A percentile compares a stretch with the other conserved stretches of the same genome.
phyloP scores from a whole-genome alignment of 2,113 vertebrate genomes.

The Thunnus maccoyii region DNA sequence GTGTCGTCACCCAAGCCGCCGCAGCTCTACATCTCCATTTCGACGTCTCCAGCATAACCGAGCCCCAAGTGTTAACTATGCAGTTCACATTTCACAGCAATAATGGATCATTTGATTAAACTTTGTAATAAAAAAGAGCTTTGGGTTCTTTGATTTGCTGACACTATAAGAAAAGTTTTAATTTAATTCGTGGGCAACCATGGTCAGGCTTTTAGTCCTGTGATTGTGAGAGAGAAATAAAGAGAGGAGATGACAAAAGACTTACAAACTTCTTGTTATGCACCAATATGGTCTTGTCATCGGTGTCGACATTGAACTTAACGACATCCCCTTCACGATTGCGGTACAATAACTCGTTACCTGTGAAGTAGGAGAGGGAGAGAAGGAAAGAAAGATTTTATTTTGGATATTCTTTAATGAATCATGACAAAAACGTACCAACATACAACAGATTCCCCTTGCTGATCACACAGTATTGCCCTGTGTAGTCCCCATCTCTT shows the following conservation, averaged over 20 bases:
- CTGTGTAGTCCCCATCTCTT: too few relatives aligned
- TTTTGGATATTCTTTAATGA: not conserved
- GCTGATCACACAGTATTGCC: too few relatives aligned
- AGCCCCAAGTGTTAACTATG: conserved; percentile 43
- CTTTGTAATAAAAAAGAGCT: conserved; percentile 45
- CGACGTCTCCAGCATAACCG: not conserved
- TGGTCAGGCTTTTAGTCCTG: conserved; percentile 1
- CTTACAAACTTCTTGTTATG: conserved; percentile 98
- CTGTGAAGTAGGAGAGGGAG: conserved; percentile 75
- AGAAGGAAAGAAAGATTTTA: not conserved
- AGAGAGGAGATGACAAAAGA: conserved; percentile 45
- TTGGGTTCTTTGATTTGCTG: conserved; percentile 60
- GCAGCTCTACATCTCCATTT: conserved; percentile 29
- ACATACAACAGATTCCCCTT: too few relatives aligned
- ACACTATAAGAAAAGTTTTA: conserved; percentile 42
- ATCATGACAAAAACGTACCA: too few relatives aligned
- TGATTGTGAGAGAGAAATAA: not conserved
- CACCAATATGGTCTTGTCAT: conserved; percentile 89
- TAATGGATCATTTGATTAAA: conserved; percentile 60
- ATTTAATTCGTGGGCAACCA: conserved; percentile 23
- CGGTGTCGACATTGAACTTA: conserved; percentile 90
- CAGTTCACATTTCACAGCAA: conserved; percentile 35
- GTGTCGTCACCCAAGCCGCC: conserved; percentile 45
- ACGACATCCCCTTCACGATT: conserved; percentile 91
- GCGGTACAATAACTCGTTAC: conserved; percentile 93